Conservation (phyloP, 1,140 invertebrate genomes). For the Neomicropteryx cornuta region DNA sequence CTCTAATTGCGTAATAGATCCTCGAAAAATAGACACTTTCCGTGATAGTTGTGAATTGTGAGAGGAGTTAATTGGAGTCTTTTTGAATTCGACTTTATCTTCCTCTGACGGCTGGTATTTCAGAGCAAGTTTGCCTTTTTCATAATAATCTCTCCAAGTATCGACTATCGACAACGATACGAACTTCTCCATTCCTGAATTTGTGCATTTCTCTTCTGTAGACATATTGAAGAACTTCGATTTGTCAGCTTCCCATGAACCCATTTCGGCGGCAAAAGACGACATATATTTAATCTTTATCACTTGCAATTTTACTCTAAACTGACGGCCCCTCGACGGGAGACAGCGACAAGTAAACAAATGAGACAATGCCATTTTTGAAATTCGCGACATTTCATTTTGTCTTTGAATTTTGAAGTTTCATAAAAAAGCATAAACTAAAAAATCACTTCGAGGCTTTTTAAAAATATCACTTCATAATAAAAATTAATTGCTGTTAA, state of each 20-base stretch:
- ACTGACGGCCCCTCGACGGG: no score
- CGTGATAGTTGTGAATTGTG: conserved; percentile 38
- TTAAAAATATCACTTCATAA: no score
- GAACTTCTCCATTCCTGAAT: conserved; percentile 36
- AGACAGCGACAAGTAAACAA: no score
- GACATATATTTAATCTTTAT: no score
- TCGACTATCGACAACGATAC: conserved; percentile 38
- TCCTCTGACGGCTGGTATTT: conserved; percentile 21
- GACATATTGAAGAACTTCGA: conserved; percentile 43
- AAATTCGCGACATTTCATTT: no score
- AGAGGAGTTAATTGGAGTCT: conserved; percentile 27
- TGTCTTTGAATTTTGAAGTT: no score
- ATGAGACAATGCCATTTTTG: no score
- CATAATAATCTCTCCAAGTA: conserved; percentile 46
- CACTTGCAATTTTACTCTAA: no score
- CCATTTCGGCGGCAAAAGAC: conserved; percentile 16
- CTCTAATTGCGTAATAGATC: conserved; percentile 80
- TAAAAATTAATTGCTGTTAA: no score
- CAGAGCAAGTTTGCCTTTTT: conserved; percentile 28
- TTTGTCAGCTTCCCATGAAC: conserved; percentile 27
- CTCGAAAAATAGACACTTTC: conserved; percentile 58
- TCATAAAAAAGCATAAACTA: no score
- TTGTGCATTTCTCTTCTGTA: conserved; percentile 41
- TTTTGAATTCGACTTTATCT: conserved; percentile 26
- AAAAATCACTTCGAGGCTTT: no score